Evolutionary conservation across 2,113 vertebrate species (phyloP), one percentile per base, ranked within the genome.

Genomic region (Tretioscincus oriximinensis): DNA sequence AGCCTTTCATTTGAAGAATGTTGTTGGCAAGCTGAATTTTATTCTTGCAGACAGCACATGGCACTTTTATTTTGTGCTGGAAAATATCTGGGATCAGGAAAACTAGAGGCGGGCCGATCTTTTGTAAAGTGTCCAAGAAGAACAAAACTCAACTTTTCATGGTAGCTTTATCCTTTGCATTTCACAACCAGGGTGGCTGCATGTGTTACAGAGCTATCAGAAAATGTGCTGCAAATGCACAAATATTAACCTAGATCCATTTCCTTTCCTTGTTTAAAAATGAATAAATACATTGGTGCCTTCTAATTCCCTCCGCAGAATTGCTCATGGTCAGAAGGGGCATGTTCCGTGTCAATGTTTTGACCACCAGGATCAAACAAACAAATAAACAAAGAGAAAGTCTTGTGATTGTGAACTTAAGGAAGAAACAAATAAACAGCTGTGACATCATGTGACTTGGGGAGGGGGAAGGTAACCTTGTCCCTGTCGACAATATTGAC

Each of bases 301-400:
- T 92, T 93, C 91, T 90, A 35, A 7, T 20, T 10, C 86, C 5
- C 47, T 84, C 86, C 91, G 88, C 94, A 96, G 95, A 96, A 97
- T 95, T 96, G 95, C 95, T 96, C 91, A 90, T 95, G 95, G 96
- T 96, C 96, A 96, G 89, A 93, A 94, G 94, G 94, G 95, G 94
- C 95, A 96, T 97, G 96, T 96, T 95, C 91, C 91, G 92, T 95
- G 95, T 95, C 95, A 95, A 93, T 94, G 93, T 93, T 93, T 93
- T 94, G 94, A 95, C 94, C 94, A 88, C 93, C 92, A 84, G 93
- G 92, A 94, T 96, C 69, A 94, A 95, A 96, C 93, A 96, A 95
- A 79, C 26, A 66, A 66, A 66, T 16, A 77, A 77, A 18, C 35
- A 41, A 41, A 64, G 20, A 94, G 88, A 93, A 90, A 86, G 93